These are phyloP conservation scores for Spermophilus dauricus DNA, from an alignment of 2,113 vertebrate species.

Conservation along the genomic window DNA sequence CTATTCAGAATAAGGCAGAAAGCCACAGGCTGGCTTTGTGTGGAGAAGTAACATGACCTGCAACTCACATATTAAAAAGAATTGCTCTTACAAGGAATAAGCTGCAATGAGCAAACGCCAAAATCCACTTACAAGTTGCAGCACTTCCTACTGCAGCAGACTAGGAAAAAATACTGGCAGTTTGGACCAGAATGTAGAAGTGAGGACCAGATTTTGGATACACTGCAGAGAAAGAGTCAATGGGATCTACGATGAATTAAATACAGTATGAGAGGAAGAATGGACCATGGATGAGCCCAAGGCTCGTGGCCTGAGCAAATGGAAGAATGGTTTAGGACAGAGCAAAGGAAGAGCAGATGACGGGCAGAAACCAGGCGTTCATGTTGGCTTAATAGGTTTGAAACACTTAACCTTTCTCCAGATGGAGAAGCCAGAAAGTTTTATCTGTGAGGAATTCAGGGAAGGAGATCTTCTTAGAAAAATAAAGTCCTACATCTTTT, in stretches of 20 bases:
- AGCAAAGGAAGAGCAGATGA: neutral
- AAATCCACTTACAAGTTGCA: too few relatives aligned
- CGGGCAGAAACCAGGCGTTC: neutral
- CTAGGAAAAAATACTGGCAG: neutral
- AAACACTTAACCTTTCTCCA: neutral
- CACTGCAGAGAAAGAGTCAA: neutral
- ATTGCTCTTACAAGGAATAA: neutral
- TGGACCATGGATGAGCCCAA: neutral
- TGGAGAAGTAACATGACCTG: neutral
- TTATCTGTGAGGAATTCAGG: neutral
- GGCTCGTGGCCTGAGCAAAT: neutral
- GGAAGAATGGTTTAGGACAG: neutral
- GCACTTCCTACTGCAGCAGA: neutral
- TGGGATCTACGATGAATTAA: neutral
- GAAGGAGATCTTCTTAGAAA: neutral
- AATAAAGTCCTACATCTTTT: neutral
- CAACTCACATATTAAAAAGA: neutral
- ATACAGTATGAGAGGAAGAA: neutral
- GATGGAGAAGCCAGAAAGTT: neutral
- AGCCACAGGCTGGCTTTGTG: neutral
- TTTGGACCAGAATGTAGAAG: fast-evolving
- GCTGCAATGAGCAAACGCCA: neutral
- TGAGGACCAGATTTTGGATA: neutral
- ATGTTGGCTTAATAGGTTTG: neutral
- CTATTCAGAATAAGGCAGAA: neutral